Percentiles rank a stretch among this genome's conserved stretches.
phyloP scores from a whole-genome alignment of 2,888 invertebrate species.

The Criorhina ranunculi region DNA sequence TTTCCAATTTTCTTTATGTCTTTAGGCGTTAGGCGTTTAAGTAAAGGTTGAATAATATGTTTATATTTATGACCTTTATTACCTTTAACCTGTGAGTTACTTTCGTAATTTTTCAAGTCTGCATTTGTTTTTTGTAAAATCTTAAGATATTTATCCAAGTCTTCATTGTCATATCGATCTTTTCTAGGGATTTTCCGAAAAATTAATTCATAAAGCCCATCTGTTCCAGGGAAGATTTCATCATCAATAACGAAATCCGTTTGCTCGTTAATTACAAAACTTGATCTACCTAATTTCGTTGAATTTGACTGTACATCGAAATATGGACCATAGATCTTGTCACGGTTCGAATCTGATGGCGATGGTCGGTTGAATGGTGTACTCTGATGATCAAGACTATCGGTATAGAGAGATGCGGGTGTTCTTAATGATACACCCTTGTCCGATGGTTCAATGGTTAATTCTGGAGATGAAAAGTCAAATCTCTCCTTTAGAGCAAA shows the following conservation, averaged over 20 bases:
- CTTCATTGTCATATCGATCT: not conserved
- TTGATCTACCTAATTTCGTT: conserved; percentile 15
- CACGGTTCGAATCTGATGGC: conserved; percentile 25
- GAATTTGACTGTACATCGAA: conserved; percentile 21
- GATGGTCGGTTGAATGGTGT: not conserved
- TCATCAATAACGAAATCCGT: conserved; percentile 8
- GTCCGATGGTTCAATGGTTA: not conserved
- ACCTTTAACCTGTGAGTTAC: conserved; percentile 1
- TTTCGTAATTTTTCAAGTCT: not conserved
- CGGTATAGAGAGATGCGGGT: not conserved
- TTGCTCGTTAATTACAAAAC: conserved; percentile 7
- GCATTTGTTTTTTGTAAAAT: not conserved
- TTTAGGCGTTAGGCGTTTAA: not conserved
- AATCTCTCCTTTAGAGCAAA: not conserved
- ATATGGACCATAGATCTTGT: conserved; percentile 20
- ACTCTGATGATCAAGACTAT: conserved; percentile 9
- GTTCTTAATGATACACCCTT: not conserved
- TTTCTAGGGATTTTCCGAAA: not conserved
- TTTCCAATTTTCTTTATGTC: conserved; percentile 2
- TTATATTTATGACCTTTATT: not conserved
- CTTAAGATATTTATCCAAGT: not conserved
- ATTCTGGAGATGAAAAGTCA: not conserved
- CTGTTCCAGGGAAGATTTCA: conserved; percentile 10
- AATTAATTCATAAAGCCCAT: conserved; percentile 2
- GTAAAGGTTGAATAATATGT: conserved; percentile 6